Base-by-base conservation (phyloP, 2,113 vertebrate species). In the Anarrhichthys ocellatus region DNA sequence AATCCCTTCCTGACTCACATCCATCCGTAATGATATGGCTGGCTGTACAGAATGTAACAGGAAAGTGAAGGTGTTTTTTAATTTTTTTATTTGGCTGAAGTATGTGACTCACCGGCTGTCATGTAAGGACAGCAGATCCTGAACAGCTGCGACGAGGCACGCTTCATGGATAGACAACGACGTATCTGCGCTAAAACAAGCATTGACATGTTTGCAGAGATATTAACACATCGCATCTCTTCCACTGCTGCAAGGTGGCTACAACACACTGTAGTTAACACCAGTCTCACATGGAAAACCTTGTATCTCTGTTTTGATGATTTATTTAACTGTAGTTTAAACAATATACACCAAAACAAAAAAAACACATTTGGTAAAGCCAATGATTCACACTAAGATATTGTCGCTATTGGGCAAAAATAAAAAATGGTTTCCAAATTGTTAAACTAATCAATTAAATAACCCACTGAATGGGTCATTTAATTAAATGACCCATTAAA, bases 121-220 rank as follows among this genome's bases (percentile, higher is more conserved):
- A 29, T 42, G 65, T 2, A 54, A 73, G 14, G 20, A 27, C 32
- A 27, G 79, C 9, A 66, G 44, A 44, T 68, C 42, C 44, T 50
- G 65, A 84, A 65, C 86, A 89, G 79, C 88, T 76, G 81, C 62
- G 76, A 79, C 6, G 32, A 81, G 69, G 46, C 65, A 66, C 8
- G 15, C 24, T 56, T 29, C 36, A 24, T 27, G 42, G 44, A 71
- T 9, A 29, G 2, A 56, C 56, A 68, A 5, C 9, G 54, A 59
- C 58, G 34, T 17, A 66, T 27, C 29, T 18, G 13, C 32, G 9
- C 48, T 4, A 32, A 63, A 76, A 62, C 83, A 72, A 17, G 87
- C 54, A 54, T 42, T 38, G 22, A 78, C 80, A 46, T 70, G 73
- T 58, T 77, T 76, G 52, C 48, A 46, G 29, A 59, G 34, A 75